These are phyloP conservation scores for Euthynnus affinis DNA, from an alignment of 2,797 vertebrate genomes.

Conservation along the genomic window DNA sequence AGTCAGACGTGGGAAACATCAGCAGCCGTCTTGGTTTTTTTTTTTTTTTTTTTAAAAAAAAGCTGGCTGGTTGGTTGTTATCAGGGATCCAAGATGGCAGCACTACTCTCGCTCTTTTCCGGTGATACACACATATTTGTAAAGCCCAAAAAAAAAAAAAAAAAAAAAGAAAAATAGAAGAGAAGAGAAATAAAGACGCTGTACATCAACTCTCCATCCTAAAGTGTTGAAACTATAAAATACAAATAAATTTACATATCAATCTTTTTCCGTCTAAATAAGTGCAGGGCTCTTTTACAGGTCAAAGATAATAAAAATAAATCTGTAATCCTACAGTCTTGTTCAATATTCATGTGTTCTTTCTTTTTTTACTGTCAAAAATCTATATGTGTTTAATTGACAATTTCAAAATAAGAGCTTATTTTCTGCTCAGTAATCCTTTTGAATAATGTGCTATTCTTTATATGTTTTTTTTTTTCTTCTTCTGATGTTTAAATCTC, in stretches of 20 bases:
- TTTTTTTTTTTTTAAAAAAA: too few species aligned
- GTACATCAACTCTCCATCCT: slow-evolving; percentile 72
- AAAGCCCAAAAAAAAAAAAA: slow-evolving; percentile 23
- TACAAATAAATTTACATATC: slow-evolving; percentile 76
- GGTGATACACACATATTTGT: slow-evolving; percentile 12
- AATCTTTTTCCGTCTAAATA: slow-evolving; percentile 64
- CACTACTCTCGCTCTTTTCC: slow-evolving; percentile 18
- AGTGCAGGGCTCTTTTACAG: slow-evolving; percentile 60
- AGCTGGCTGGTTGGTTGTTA: slow-evolving; percentile 31
- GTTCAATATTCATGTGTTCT: slow-evolving; percentile 52
- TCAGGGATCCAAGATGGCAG: slow-evolving; percentile 54
- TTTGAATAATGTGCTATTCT: slow-evolving; percentile 64
- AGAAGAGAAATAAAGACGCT: slow-evolving; percentile 42
- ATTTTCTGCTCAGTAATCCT: slow-evolving; percentile 42
- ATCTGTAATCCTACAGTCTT: slow-evolving; percentile 62
- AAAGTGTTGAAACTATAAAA: slow-evolving; percentile 69
- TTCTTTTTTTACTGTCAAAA: slow-evolving; percentile 60
- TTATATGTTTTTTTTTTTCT: background rate
- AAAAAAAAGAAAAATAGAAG: slow-evolving; percentile 30
- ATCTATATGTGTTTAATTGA: slow-evolving; percentile 66
- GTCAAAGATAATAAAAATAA: slow-evolving; percentile 71
- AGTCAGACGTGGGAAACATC: slow-evolving; percentile 18
- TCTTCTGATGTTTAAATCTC: slow-evolving; percentile 10
- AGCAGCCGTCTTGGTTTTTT: slow-evolving; percentile 55
- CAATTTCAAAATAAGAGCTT: slow-evolving; percentile 59